phyloP scores from a whole-genome alignment of 2,888 invertebrate species.

The Eumacrocentrus americanus region DNA sequence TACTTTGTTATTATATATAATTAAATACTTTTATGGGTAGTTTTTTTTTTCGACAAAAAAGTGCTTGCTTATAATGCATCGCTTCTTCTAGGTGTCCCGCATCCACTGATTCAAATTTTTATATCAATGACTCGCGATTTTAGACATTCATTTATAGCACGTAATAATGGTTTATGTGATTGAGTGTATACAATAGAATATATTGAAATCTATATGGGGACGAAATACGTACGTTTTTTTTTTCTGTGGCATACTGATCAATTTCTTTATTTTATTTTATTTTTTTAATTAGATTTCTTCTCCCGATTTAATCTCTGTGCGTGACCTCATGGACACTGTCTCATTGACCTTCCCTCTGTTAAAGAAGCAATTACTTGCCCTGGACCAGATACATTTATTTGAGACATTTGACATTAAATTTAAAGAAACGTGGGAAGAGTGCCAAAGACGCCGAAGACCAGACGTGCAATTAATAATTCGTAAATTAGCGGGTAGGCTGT shows the following conservation, averaged over 20 bases:
- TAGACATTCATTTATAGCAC: slow-evolving; percentile 35
- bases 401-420: too few relatives aligned
- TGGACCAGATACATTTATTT: too few relatives aligned
- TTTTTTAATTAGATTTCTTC: slow-evolving; percentile 32
- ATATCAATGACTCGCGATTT: slow-evolving; percentile 24
- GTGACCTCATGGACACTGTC: not conserved
- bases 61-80: slow-evolving; percentile 35
- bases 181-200: slow-evolving; percentile 34
- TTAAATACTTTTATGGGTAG: slow-evolving; percentile 41
- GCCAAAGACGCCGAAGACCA: too few relatives aligned
- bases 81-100: slow-evolving; percentile 28
- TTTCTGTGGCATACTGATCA: slow-evolving; percentile 23
- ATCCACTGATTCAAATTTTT: slow-evolving; percentile 30
- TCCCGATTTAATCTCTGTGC: not conserved
- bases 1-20: slow-evolving; percentile 31
- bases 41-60: slow-evolving; percentile 39
- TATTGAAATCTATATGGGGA: slow-evolving; percentile 39
- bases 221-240: slow-evolving; percentile 33
- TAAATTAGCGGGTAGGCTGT: slow-evolving; percentile 5
- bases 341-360: not conserved
- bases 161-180: slow-evolving; percentile 26
- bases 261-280: slow-evolving; percentile 22
- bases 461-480: slow-evolving; percentile 11
- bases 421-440: slow-evolving; percentile 1
- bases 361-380: not conserved